Base-by-base conservation (phyloP, 2,797 vertebrate species). In the Morus bassanus region DNA sequence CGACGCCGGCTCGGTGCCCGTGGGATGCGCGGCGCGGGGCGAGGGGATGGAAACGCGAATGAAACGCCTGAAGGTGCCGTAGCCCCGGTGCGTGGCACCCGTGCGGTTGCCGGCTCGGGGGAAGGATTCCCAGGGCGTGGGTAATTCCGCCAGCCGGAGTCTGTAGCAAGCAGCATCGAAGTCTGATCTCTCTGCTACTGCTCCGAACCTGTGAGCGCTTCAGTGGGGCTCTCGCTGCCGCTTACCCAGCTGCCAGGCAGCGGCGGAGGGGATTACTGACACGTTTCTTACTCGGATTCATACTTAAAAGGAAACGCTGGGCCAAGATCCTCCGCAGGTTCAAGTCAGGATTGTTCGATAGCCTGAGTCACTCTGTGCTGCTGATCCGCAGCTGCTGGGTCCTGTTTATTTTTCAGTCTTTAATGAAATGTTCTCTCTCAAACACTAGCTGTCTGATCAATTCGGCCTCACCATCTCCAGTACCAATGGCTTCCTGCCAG, bases 251-350 rank as follows among this genome's bases (percentile, higher is more conserved):
- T 76, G 76, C 74, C 85, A 19, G 91, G 74, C 77, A 30, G 88
- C 73, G 2, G 68, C 3, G 30, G 46, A 11, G 46, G 9, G 25
- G 7, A 15, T 45, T 30, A 3, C 7, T 1, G 86, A 3, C 77
- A 14, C 24, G 5, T 17, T 80, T 56, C 57, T 25, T 25, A 63
- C 60, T 45, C 7, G 37, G 28, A 11, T 68, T 57, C 23, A 4
- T 13, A 10, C 50, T 35, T 57, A 3, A 23, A 61, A 63, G 60
- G 78, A 48, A 60, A 33, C 3, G 65, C 85, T 77, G 91, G 82
- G 89, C 93, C 82, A 1, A 31, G 76, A 72, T 61, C 85, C 50
- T 88, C 94, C 90, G 89, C 95, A 93, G 94, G 95, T 96, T 65
- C 61, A 3, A 57, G 84, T 19, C 54, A 5, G 74, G 84, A 6